These are phyloP conservation scores for Melipona bicolor DNA, from an alignment of 2,888 invertebrate genomes.

Conservation along the genomic window DNA sequence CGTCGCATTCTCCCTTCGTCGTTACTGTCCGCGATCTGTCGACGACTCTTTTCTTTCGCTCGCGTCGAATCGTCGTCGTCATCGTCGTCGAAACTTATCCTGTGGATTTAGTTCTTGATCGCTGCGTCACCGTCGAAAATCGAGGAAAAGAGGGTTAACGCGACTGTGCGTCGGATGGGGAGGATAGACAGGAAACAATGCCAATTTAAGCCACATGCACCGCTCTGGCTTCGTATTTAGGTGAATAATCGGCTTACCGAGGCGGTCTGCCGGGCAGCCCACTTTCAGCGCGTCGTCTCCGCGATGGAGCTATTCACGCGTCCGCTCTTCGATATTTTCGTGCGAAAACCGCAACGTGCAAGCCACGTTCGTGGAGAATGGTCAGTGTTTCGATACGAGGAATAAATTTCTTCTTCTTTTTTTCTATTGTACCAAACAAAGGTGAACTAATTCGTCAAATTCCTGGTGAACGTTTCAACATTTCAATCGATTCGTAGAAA, in stretches of 20 bases:
- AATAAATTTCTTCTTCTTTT: neutral
- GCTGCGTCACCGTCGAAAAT: slow-evolving; percentile 29
- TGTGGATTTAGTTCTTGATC: neutral
- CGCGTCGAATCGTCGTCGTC: neutral
- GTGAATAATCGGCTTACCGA: slow-evolving; percentile 83
- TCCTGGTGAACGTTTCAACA: too few species aligned
- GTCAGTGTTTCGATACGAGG: neutral
- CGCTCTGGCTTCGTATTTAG: slow-evolving; percentile 83
- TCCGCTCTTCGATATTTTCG: slow-evolving; percentile 20
- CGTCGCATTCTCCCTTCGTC: slow-evolving; percentile 47
- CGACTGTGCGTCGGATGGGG: slow-evolving; percentile 32
- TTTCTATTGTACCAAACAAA: neutral
- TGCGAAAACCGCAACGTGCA: neutral
- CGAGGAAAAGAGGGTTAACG: slow-evolving; percentile 27
- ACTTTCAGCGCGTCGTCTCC: slow-evolving; percentile 64
- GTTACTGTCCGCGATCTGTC: neutral
- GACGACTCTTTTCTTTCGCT: neutral
- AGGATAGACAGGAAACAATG: slow-evolving; percentile 66
- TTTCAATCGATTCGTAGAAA: too few species aligned
- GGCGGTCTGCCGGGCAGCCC: slow-evolving; percentile 73
- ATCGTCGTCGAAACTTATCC: slow-evolving; percentile 20
- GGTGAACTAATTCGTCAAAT: neutral
- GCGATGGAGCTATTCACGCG: slow-evolving; percentile 37
- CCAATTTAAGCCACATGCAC: slow-evolving; percentile 83
- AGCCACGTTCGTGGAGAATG: neutral